These are phyloP conservation scores for Anticlea derivata DNA, from an alignment of 2,888 invertebrate species.

Conservation along the genomic window DNA sequence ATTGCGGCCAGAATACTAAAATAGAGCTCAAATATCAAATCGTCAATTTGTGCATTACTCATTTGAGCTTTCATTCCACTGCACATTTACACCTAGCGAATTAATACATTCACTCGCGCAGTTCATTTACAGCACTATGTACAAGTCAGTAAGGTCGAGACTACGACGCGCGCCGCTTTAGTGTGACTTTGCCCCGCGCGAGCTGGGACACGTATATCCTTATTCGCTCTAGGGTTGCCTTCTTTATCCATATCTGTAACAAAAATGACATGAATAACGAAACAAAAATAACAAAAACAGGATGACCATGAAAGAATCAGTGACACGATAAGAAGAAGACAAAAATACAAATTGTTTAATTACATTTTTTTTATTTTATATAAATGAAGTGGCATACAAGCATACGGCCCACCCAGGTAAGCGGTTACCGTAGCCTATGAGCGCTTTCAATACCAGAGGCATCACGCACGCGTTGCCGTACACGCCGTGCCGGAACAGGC, in stretches of 20 bases:
- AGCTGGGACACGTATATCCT: conserved; percentile 93
- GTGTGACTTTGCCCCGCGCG: conserved; percentile 93
- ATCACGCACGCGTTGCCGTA: no score
- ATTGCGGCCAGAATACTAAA: no score
- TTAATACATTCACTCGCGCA: conserved; percentile 35
- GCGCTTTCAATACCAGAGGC: no score
- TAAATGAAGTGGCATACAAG: no score
- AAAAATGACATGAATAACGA: neutral
- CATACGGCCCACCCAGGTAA: no score
- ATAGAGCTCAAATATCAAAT: conserved; percentile 1
- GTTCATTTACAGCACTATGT: conserved; percentile 34
- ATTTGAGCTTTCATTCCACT: conserved; percentile 14
- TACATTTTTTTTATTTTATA: no score
- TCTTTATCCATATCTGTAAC: conserved; percentile 94
- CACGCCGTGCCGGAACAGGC: no score
- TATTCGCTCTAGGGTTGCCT: conserved; percentile 88
- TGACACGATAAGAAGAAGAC: no score
- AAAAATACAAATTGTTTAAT: no score
- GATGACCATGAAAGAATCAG: no score
- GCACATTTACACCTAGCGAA: conserved; percentile 34
- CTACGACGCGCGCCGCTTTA: conserved; percentile 93
- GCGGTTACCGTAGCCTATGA: no score
- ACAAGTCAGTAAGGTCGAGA: conserved; percentile 32
- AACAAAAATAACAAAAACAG: no score
- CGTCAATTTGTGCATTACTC: neutral